Conservation (phyloP, 2,888 invertebrate genomes). For the Hofmannophila pseudospretella region DNA sequence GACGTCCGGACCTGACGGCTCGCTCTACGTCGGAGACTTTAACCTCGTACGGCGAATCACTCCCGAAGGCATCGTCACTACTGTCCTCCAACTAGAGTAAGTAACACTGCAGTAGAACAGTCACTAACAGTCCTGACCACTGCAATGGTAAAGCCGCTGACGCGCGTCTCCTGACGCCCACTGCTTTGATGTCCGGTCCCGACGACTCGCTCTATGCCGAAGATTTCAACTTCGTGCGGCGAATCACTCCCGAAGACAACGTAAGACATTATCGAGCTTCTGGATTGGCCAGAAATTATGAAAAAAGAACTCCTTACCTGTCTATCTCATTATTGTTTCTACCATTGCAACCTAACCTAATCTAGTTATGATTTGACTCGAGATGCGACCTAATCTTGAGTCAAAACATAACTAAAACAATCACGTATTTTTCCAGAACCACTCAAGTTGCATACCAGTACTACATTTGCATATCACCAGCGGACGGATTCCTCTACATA, state of each 20-base stretch:
- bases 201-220: slow-evolving; percentile 98
- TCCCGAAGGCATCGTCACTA: slow-evolving; percentile 92
- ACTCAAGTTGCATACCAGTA: slow-evolving; percentile 98
- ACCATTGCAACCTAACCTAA: too few relatives aligned
- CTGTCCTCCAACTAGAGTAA: slow-evolving; percentile 91
- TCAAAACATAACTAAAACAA: too few relatives aligned
- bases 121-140: not conserved
- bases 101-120: slow-evolving; percentile 17
- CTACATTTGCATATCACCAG: slow-evolving; percentile 96
- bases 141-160: slow-evolving; percentile 90
- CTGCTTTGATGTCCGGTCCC: slow-evolving; percentile 95
- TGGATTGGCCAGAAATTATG: too few relatives aligned
- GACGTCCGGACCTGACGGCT: slow-evolving; percentile 97
- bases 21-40: slow-evolving; percentile 97
- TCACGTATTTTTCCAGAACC: slow-evolving; percentile 80
- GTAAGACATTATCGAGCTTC: too few relatives aligned
- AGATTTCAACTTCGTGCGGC: slow-evolving; percentile 95
- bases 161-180: slow-evolving; percentile 92
- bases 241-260: slow-evolving; percentile 92
- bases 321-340: too few relatives aligned
- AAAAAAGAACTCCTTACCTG: too few relatives aligned
- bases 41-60: slow-evolving; percentile 94
- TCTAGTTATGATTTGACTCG: too few relatives aligned
- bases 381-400: too few relatives aligned
- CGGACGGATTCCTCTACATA: slow-evolving; percentile 96